These are phyloP conservation scores for Cerastis rubricosa DNA, from an alignment of 2,888 invertebrate genomes.

Conservation along the genomic window DNA sequence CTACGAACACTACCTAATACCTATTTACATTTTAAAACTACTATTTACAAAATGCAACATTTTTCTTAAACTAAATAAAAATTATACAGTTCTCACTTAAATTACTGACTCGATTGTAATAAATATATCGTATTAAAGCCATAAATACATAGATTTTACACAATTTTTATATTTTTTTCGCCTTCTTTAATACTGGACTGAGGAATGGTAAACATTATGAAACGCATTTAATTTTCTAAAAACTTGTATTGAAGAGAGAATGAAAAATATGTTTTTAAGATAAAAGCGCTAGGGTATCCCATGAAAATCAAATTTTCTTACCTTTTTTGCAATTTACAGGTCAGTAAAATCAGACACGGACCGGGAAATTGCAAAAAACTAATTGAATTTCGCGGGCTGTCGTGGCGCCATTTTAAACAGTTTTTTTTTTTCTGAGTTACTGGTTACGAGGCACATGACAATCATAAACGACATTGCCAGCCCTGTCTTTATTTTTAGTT, in stretches of 20 bases:
- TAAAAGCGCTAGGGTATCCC: no score
- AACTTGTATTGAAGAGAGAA: conserved; percentile 11
- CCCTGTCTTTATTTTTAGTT: conserved; percentile 64
- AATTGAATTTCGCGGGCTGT: no score
- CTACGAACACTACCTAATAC: conserved; percentile 44
- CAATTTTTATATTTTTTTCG: conserved; percentile 65
- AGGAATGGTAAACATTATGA: conserved; percentile 81
- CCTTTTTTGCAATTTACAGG: no score
- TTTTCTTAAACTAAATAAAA: conserved; percentile 71
- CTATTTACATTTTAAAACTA: conserved; percentile 65
- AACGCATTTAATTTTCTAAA: conserved; percentile 20
- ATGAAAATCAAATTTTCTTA: no score
- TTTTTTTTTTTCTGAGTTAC: conserved; percentile 14
- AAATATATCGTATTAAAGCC: conserved; percentile 80
- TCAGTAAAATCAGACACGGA: no score
- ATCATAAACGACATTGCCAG: conserved; percentile 50
- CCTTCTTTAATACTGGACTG: conserved; percentile 81
- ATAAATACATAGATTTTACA: conserved; percentile 73
- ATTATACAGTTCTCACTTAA: conserved; percentile 78
- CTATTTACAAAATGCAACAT: conserved; percentile 75
- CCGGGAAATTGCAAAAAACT: no score
- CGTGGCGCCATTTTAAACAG: not conserved
- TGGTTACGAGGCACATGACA: conserved; percentile 22
- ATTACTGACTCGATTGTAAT: conserved; percentile 88
- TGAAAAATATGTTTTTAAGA: no score